Percentiles rank a stretch among this genome's conserved stretches.
phyloP scores from a whole-genome alignment of 2,113 vertebrate genomes.

The Ursus arctos region DNA sequence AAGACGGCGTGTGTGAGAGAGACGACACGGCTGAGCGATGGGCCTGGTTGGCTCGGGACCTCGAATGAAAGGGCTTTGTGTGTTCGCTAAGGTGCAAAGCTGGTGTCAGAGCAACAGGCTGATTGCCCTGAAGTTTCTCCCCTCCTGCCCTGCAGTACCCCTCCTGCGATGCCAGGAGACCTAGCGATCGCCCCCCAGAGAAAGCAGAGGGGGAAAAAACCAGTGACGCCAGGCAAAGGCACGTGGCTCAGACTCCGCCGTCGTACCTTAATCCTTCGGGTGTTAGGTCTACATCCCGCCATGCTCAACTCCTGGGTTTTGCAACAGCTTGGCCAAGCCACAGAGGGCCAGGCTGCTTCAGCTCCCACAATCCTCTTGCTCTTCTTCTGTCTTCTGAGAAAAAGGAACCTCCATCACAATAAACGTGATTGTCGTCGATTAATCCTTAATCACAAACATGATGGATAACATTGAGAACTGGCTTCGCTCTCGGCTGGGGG shows the following conservation, averaged over 20 bases:
- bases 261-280: background rate
- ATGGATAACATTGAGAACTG: background rate
- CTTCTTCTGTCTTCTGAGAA: background rate
- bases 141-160: constrained; percentile 3
- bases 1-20: background rate
- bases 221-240: background rate
- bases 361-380: background rate
- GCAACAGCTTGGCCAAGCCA: background rate
- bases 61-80: constrained; percentile 71
- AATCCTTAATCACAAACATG: background rate
- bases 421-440: background rate
- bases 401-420: background rate
- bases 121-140: constrained; percentile 52
- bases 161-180: background rate
- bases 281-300: background rate
- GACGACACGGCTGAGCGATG: background rate
- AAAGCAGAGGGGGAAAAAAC: background rate
- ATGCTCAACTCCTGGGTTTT: background rate
- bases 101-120: constrained; percentile 59
- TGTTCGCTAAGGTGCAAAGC: constrained; percentile 74
- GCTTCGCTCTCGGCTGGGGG: background rate
- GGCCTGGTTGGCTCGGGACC: constrained; percentile 37
- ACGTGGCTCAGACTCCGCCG: background rate
- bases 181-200: background rate
- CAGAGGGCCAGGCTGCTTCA: background rate